phyloP scores from a whole-genome alignment of 2,113 vertebrate species.

The Sinocyclocheilus anshuiensis region DNA sequence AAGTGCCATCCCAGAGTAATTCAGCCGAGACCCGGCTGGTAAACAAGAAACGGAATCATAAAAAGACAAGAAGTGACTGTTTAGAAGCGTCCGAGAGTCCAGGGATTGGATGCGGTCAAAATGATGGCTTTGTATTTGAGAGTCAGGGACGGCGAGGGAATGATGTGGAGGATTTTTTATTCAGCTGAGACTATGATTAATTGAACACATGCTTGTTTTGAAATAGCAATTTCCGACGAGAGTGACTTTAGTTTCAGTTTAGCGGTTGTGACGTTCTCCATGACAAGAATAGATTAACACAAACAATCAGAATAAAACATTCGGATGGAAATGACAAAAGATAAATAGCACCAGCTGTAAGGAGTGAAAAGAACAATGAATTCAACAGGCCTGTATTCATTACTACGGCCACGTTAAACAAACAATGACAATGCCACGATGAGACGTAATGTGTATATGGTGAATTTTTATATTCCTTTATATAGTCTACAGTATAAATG shows the following conservation, averaged over 20 bases:
- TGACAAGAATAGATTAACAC: conserved; percentile 46
- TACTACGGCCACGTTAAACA: neutral
- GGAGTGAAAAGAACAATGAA: neutral
- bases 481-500: neutral
- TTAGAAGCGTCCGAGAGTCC: neutral
- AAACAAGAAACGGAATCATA: conserved; percentile 20
- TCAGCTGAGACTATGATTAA: conserved; percentile 50
- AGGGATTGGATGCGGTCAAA: conserved; percentile 42
- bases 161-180: conserved; percentile 24
- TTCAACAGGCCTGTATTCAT: conserved; percentile 10
- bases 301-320: conserved; percentile 34
- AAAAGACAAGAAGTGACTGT: conserved; percentile 13
- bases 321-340: conserved; percentile 26
- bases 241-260: conserved; percentile 39
- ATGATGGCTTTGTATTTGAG: conserved; percentile 32
- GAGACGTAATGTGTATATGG: neutral
- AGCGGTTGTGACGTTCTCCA: conserved; percentile 34
- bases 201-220: conserved; percentile 57
- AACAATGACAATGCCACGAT: neutral
- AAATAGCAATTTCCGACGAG: conserved; percentile 42
- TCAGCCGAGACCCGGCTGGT: conserved; percentile 16
- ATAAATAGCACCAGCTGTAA: conserved; percentile 31
- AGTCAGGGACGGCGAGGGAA: conserved; percentile 20
- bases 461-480: too few relatives aligned
- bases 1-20: conserved; percentile 40